phyloP scores from a whole-genome alignment of 2,888 invertebrate genomes.

The Globia sparganii region DNA sequence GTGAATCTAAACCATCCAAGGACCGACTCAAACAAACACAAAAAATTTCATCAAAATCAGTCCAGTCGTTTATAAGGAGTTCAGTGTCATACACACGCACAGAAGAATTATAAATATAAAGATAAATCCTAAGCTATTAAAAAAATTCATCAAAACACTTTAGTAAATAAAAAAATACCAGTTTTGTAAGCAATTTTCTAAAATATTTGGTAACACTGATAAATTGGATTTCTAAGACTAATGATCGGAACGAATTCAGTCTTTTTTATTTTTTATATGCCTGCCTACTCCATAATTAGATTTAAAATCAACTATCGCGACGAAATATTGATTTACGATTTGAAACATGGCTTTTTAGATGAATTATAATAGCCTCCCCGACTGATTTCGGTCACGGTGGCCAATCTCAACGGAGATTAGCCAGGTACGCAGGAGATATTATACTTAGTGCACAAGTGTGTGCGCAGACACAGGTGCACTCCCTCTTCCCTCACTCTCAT shows the following conservation, averaged over 20 bases:
- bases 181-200: constrained; percentile 17
- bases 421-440: too few species aligned
- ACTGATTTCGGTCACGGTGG: too few species aligned
- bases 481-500: too few species aligned
- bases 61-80: background rate
- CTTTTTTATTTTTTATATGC: constrained; percentile 21
- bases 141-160: background rate
- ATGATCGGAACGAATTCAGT: constrained; percentile 41
- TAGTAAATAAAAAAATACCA: constrained; percentile 13
- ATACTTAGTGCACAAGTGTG: too few species aligned
- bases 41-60: background rate
- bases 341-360: background rate
- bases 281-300: constrained; percentile 16
- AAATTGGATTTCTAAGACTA: constrained; percentile 24
- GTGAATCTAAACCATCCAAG: too few species aligned
- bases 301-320: constrained; percentile 11
- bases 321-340: constrained; percentile 38
- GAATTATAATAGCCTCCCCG: too few species aligned
- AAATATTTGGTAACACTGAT: constrained; percentile 34
- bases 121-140: too few species aligned
- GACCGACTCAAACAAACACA: too few species aligned
- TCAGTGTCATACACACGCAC: background rate
- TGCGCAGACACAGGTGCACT: too few species aligned
- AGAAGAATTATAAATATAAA: background rate
- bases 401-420: too few species aligned